These are phyloP conservation scores for Creontiades dilutus DNA, from an alignment of 2,888 invertebrate species.

Conservation along the genomic window DNA sequence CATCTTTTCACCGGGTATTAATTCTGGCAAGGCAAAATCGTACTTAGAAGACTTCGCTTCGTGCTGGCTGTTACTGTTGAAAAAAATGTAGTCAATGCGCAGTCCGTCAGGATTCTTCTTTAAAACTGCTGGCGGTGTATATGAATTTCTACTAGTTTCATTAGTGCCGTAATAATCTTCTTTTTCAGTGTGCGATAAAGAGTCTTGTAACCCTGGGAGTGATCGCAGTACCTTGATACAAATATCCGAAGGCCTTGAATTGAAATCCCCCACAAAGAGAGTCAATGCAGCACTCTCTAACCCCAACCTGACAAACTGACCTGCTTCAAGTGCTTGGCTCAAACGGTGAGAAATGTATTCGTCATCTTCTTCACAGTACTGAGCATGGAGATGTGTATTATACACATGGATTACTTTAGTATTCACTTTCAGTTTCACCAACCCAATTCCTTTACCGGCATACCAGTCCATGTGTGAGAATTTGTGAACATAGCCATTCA, in stretches of 20 bases:
- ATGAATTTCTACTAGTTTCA: constrained; percentile 90
- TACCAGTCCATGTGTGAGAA: constrained; percentile 99
- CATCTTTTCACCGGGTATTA: constrained; percentile 85
- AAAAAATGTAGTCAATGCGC: constrained; percentile 95
- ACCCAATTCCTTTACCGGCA: constrained; percentile 96
- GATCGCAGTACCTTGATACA: constrained; percentile 80
- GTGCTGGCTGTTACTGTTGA: constrained; percentile 79
- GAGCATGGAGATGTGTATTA: constrained; percentile 97
- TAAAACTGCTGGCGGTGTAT: constrained; percentile 82
- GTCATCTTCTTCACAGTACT: constrained; percentile 91
- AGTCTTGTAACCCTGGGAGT: constrained; percentile 76
- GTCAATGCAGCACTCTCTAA: constrained; percentile 88
- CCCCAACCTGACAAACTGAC: constrained; percentile 94
- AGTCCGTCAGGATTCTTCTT: constrained; percentile 85
- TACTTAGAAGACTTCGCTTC: constrained; percentile 79
- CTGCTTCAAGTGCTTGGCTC: constrained; percentile 95
- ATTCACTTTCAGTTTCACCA: constrained; percentile 86
- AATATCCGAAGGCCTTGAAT: constrained; percentile 87
- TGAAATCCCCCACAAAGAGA: constrained; percentile 96
- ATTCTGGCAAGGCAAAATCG: constrained; percentile 81
- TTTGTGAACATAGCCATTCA: constrained; percentile 98
- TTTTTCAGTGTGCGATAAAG: constrained; percentile 62
- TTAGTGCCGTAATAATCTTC: constrained; percentile 84
- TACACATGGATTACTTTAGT: constrained; percentile 90
- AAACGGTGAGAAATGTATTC: constrained; percentile 95